These are phyloP conservation scores for Oryzias dopingdopingensis DNA, from an alignment of 2,797 vertebrate genomes.

Conservation along the genomic window DNA sequence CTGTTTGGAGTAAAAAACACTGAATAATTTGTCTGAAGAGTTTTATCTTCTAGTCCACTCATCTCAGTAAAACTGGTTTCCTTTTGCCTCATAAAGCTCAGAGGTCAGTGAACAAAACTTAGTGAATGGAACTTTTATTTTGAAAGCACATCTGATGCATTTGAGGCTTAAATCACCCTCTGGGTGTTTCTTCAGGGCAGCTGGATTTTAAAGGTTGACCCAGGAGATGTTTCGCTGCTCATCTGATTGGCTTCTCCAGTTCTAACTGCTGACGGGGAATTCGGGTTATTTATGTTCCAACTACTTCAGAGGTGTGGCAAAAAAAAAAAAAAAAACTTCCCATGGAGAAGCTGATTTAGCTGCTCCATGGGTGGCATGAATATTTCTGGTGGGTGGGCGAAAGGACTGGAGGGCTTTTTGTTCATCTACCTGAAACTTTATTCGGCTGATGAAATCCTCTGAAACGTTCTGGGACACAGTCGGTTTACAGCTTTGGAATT, in stretches of 20 bases:
- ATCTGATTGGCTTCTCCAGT: no score
- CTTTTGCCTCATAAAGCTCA: slow-evolving; percentile 58
- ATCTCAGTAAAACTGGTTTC: slow-evolving; percentile 38
- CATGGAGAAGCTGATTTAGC: slow-evolving; percentile 11
- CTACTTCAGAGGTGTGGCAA: no score
- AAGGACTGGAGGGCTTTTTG: slow-evolving; percentile 3
- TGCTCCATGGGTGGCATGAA: slow-evolving; percentile 32
- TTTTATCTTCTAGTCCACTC: slow-evolving; percentile 6
- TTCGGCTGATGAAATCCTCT: slow-evolving; percentile 35
- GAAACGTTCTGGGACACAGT: slow-evolving; percentile 13
- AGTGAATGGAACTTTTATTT: slow-evolving; percentile 32
- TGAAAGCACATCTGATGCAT: slow-evolving; percentile 50
- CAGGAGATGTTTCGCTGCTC: no score
- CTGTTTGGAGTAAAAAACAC: no score
- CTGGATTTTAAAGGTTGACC: no score
- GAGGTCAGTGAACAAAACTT: slow-evolving; percentile 49
- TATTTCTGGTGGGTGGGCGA: slow-evolving; percentile 4
- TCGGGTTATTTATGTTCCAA: no score
- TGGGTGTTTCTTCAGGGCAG: slow-evolving; percentile 26
- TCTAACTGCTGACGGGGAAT: no score
- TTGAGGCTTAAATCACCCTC: slow-evolving; percentile 12
- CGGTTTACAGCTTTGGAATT: neutral
- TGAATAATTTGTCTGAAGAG: no score
- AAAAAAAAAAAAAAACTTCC: slow-evolving; percentile 5
- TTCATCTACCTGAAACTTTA: slow-evolving; percentile 22